Evolutionary conservation across 1,140 invertebrate species (phyloP).

Genomic region (Triops longicaudatus): DNA sequence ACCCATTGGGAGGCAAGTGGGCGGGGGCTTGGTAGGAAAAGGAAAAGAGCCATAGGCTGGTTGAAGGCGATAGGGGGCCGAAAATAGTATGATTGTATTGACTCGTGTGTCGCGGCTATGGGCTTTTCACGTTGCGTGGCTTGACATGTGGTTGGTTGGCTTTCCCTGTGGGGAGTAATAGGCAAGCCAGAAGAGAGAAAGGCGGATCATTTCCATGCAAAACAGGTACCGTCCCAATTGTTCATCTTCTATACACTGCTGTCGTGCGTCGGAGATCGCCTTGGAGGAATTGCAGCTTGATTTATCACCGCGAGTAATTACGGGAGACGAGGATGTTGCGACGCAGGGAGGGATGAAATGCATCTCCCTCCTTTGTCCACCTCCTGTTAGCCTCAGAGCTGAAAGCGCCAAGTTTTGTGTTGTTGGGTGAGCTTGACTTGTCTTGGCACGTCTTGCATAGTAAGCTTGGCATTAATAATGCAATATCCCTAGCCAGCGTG

Average conservation of each 20-base stretch:
- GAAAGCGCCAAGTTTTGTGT: neutral
- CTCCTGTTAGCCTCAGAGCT: neutral
- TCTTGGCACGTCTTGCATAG: slow-evolving; percentile 10
- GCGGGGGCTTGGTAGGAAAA: neutral
- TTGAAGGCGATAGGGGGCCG: neutral
- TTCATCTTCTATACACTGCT: slow-evolving; percentile 8
- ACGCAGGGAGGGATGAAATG: neutral
- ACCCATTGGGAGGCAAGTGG: neutral
- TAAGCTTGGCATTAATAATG: neutral
- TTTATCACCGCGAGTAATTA: slow-evolving; percentile 7
- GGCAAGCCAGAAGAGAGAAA: no score
- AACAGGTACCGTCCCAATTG: slow-evolving; percentile 11
- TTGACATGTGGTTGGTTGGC: neutral
- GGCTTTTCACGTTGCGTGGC: neutral
- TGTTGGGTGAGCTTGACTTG: neutral
- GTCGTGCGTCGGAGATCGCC: neutral
- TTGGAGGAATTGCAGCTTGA: neutral
- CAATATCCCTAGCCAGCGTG: neutral
- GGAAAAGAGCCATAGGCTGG: neutral
- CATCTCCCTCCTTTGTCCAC: neutral
- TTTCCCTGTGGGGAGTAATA: neutral
- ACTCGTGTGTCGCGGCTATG: neutral
- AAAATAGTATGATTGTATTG: slow-evolving; percentile 3
- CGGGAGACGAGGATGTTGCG: neutral
- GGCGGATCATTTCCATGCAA: neutral